Conservation (phyloP, 2,113 vertebrate species). For the Rafetus swinhoei region DNA sequence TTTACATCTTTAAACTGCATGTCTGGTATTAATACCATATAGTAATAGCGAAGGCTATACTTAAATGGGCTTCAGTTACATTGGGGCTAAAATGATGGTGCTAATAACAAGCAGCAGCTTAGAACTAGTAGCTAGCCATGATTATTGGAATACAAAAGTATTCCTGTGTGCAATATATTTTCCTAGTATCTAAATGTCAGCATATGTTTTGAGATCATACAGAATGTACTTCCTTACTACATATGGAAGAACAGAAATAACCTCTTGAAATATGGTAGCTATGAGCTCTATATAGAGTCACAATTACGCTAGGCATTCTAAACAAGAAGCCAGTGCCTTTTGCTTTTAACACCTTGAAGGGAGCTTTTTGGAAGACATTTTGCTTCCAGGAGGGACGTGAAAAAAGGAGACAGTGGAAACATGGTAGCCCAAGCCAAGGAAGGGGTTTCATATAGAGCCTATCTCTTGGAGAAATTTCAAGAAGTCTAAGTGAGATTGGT, state of each 20-base stretch:
- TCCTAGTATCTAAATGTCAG: rapidly evolving
- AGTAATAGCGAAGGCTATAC: neutral
- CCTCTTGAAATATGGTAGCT: neutral
- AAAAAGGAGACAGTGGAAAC: neutral
- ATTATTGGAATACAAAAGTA: neutral
- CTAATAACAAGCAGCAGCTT: rapidly evolving
- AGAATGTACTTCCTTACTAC: neutral
- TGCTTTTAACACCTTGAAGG: neutral
- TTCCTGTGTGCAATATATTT: neutral
- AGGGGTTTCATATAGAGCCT: too few relatives aligned
- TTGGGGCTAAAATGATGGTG: neutral
- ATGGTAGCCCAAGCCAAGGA: neutral
- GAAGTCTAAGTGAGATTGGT: neutral
- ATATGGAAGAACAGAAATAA: neutral
- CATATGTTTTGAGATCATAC: neutral
- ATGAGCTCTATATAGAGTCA: rapidly evolving
- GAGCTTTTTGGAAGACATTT: neutral
- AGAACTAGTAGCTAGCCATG: neutral
- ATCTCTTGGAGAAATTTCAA: too few relatives aligned
- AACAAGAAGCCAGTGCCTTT: neutral
- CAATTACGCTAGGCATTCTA: neutral
- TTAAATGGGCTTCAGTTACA: neutral
- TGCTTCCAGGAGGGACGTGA: neutral
- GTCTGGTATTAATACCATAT: rapidly evolving
- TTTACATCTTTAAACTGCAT: neutral